A percentile compares a stretch with the other conserved stretches of the same genome.
phyloP scores from a whole-genome alignment of 2,797 vertebrate species.

The Pteronotus mesoamericanus region DNA sequence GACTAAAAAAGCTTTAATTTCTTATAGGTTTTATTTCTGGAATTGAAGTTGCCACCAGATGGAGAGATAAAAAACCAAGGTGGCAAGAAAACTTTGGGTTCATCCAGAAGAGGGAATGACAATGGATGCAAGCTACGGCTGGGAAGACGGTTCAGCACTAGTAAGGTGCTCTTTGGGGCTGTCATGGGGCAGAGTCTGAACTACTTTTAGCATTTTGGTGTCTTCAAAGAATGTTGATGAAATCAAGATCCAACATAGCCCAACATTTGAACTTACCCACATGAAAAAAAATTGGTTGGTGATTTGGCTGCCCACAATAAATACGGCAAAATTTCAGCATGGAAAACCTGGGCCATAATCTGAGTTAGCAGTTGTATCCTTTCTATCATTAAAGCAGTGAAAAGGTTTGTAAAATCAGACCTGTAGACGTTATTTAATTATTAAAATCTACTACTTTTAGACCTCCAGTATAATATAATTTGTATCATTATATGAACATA shows the following conservation, averaged over 20 bases:
- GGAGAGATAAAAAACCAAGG: conserved; percentile 85
- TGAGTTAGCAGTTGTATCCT: neutral
- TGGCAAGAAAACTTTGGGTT: conserved; percentile 94
- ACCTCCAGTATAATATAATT: neutral
- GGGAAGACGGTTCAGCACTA: conserved; percentile 93
- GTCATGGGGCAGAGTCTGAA: neutral
- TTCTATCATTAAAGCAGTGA: neutral
- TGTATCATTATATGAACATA: neutral
- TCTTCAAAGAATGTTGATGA: neutral
- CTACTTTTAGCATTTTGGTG: neutral
- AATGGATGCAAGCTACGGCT: conserved; percentile 80
- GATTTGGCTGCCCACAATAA: neutral
- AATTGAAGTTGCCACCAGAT: conserved; percentile 93
- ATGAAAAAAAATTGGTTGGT: conserved; percentile 5
- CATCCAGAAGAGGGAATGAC: conserved; percentile 85
- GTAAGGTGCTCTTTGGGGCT: conserved; percentile 86
- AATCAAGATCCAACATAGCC: neutral
- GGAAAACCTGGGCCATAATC: neutral
- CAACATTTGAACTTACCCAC: neutral
- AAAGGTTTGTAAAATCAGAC: neutral
- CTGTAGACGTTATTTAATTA: conserved; percentile 8
- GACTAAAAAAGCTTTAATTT: conserved; percentile 58
- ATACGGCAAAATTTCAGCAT: neutral
- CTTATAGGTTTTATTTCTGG: conserved; percentile 92
- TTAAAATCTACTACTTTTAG: neutral